Evolutionary conservation across 1,140 invertebrate species (phyloP).

Genomic region (Papilio dardanus): DNA sequence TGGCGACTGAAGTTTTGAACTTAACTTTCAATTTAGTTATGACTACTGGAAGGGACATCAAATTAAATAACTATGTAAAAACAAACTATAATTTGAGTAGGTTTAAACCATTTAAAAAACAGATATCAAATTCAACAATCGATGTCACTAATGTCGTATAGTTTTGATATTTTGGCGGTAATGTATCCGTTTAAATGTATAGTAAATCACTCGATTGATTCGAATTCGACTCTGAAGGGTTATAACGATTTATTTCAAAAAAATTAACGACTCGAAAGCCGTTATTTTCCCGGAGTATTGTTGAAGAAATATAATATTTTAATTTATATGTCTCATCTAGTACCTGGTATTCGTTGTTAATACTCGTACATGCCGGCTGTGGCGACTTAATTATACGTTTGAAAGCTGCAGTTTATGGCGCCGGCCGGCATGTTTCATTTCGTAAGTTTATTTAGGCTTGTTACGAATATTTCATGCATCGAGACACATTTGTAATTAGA

Average conservation of each 20-base stretch:
- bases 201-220: no score
- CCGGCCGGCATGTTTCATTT: constrained; percentile 35
- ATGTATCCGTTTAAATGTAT: no score
- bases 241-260: no score
- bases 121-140: neutral
- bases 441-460: constrained; percentile 38
- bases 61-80: neutral
- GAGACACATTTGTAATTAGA: constrained; percentile 38
- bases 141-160: no score
- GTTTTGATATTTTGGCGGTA: no score
- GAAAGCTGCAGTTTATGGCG: constrained; percentile 37
- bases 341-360: constrained; percentile 3
- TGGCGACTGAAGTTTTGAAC: neutral
- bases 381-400: constrained; percentile 38
- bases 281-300: neutral
- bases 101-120: neutral
- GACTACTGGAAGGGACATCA: constrained; percentile 19
- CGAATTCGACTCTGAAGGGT: no score
- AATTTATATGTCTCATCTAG: constrained; percentile 11
- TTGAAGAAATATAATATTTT: neutral
- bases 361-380: constrained; percentile 20
- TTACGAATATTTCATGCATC: constrained; percentile 37
- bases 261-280: no score
- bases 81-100: neutral
- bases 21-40: neutral